A percentile compares a stretch with the other conserved stretches of the same genome.
Conservation (phyloP, 2,888 invertebrate species). For the Pandemis cinnamomeana region DNA sequence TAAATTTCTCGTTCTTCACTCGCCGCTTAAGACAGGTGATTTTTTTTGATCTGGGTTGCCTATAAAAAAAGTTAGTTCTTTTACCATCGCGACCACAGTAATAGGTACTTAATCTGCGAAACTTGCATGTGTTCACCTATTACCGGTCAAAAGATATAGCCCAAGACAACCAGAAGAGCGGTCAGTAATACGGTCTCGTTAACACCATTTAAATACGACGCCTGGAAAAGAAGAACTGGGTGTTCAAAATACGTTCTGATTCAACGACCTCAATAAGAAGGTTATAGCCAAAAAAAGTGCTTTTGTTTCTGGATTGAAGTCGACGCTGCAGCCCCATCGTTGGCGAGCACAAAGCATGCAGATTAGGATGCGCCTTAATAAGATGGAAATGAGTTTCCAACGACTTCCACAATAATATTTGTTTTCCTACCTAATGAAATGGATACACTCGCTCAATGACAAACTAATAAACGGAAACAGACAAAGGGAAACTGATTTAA, state of each 20-base stretch:
- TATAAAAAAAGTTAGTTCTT: no score
- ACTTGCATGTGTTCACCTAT: no score
- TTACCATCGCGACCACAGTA: no score
- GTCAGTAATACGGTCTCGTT: no score
- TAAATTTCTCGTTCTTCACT: no score
- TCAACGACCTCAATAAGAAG: no score
- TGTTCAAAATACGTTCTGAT: no score
- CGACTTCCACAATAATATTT: conserved; percentile 42
- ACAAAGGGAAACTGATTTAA: neutral
- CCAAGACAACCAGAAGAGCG: neutral
- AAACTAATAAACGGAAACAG: conserved; percentile 22
- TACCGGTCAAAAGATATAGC: neutral
- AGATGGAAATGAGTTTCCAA: conserved; percentile 48
- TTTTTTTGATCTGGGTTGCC: no score
- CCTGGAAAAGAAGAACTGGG: no score
- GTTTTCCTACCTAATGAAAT: conserved; percentile 38
- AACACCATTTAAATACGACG: no score
- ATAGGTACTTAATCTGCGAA: no score
- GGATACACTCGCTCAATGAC: conserved; percentile 20
- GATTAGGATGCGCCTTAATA: conserved; percentile 43
- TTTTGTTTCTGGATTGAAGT: conserved; percentile 14
- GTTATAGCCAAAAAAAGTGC: neutral
- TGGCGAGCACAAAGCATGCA: conserved; percentile 37
- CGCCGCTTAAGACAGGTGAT: no score
- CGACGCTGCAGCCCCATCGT: conserved; percentile 23